These are phyloP conservation scores for Dermolepida albohirtum DNA, from an alignment of 2,888 invertebrate species.

Conservation along the genomic window DNA sequence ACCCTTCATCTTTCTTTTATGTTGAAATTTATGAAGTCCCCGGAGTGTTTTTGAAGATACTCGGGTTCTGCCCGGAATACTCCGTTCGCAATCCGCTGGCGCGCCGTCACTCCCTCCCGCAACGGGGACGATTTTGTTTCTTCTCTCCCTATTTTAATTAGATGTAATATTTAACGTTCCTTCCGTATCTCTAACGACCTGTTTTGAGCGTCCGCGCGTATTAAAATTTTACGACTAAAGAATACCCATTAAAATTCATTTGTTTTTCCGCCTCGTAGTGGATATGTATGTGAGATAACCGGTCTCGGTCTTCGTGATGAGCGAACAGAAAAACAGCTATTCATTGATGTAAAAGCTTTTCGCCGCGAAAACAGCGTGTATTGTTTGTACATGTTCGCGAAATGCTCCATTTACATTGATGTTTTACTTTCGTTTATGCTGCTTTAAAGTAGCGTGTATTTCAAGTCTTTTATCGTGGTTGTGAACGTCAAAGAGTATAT, in stretches of 20 bases:
- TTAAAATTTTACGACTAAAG: constrained; percentile 44
- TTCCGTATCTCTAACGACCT: constrained; percentile 48
- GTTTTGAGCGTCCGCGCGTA: constrained; percentile 44
- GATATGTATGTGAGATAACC: no score
- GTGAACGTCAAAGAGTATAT: no score
- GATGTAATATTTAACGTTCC: constrained; percentile 52
- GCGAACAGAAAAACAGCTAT: no score
- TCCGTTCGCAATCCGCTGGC: constrained; percentile 1
- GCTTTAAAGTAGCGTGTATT: no score
- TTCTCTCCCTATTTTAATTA: constrained; percentile 48
- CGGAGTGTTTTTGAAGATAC: constrained; percentile 53
- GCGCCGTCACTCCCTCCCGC: neutral
- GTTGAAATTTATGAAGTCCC: constrained; percentile 54
- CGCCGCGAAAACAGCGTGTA: no score
- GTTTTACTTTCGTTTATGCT: no score
- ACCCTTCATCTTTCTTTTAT: constrained; percentile 52
- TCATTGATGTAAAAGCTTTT: no score
- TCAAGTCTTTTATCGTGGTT: no score
- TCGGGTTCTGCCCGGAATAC: constrained; percentile 42
- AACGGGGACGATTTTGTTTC: constrained; percentile 1
- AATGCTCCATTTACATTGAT: no score
- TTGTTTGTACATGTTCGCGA: no score
- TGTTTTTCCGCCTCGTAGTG: constrained; percentile 14
- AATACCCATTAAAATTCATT: constrained; percentile 40
- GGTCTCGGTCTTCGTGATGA: no score